A percentile compares a stretch with the other conserved stretches of the same genome.
Conservation (phyloP, 2,113 vertebrate genomes). For the Notothenia coriiceps region DNA sequence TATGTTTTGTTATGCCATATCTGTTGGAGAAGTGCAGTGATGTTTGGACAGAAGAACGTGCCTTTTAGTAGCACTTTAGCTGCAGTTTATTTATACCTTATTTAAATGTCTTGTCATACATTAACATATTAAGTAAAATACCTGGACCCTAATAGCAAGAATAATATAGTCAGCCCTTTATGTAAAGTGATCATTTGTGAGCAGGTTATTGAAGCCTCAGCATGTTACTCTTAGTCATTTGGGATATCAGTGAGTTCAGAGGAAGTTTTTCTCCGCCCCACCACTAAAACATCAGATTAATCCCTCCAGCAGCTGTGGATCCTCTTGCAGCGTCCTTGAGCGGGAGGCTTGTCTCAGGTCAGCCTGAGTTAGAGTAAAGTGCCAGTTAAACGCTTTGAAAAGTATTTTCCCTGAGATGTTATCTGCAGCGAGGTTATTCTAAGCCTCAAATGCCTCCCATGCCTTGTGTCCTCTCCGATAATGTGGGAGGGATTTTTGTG, state of each 20-base stretch:
- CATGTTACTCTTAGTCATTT: not conserved
- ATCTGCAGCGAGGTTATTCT: conserved; percentile 36
- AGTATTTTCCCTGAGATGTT: conserved; percentile 36
- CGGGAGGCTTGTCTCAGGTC: conserved; percentile 4
- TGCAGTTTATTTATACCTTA: not conserved
- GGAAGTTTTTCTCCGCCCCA: not conserved
- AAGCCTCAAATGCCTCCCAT: conserved; percentile 34
- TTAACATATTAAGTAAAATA: not conserved
- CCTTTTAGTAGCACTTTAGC: conserved; percentile 23
- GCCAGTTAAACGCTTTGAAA: conserved; percentile 34
- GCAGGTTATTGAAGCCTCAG: not conserved
- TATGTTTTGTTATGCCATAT: not conserved
- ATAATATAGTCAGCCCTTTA: not conserved
- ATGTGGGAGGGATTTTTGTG: conserved; percentile 48
- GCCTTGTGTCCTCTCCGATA: not conserved
- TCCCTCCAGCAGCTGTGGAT: conserved; percentile 28
- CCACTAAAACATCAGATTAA: conserved; percentile 13
- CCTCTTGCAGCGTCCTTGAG: conserved; percentile 47
- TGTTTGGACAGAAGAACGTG: conserved; percentile 20
- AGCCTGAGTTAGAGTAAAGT: not conserved
- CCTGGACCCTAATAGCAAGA: not conserved
- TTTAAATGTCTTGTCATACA: not conserved
- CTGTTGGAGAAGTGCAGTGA: not conserved
- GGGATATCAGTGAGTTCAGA: not conserved
- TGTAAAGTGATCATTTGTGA: not conserved